These are phyloP conservation scores for Cataglyphis cursor DNA, from an alignment of 2,888 invertebrate genomes.

Conservation along the genomic window DNA sequence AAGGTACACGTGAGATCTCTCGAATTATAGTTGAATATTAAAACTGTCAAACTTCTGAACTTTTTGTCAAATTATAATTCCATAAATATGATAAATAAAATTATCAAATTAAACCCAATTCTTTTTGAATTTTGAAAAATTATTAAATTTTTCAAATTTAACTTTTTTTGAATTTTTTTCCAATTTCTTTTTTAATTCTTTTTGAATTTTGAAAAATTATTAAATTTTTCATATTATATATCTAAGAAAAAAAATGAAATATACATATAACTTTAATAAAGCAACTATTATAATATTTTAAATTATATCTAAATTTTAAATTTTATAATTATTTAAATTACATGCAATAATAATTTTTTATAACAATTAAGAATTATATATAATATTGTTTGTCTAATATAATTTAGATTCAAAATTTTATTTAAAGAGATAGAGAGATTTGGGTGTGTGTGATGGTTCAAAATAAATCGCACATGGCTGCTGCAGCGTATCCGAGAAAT, in stretches of 20 bases:
- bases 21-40: background rate
- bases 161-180: too few relatives aligned
- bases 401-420: background rate
- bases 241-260: background rate
- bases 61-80: background rate
- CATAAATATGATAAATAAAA: background rate
- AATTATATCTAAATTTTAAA: background rate
- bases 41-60: background rate
- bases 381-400: background rate
- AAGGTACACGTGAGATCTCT: background rate
- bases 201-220: background rate
- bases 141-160: background rate
- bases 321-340: slow-evolving; percentile 1
- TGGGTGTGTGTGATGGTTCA: background rate
- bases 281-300: background rate
- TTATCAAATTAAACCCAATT: background rate
- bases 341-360: background rate
- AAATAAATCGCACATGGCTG: slow-evolving; percentile 26
- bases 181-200: background rate
- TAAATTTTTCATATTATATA: background rate
- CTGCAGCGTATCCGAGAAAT: slow-evolving; percentile 28
- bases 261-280: background rate
- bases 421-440: background rate
- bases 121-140: background rate
- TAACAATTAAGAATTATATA: background rate